These are phyloP conservation scores for Drosophila glabriapex DNA, from an alignment of 2,888 invertebrate species.

Conservation along the genomic window DNA sequence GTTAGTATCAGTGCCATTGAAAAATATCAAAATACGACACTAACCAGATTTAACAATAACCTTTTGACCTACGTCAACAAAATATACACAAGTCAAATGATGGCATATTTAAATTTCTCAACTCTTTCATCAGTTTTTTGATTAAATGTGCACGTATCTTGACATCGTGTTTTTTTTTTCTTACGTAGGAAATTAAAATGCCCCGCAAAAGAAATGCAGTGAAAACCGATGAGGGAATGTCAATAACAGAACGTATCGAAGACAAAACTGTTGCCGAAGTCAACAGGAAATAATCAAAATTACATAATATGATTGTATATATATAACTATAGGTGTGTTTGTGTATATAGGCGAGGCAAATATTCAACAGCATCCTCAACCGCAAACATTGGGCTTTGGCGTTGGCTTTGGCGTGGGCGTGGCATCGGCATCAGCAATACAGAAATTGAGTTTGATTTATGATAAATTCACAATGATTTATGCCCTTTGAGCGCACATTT, in stretches of 20 bases:
- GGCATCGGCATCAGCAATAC: conserved; percentile 41
- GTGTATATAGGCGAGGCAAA: conserved; percentile 46
- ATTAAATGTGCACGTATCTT: neutral
- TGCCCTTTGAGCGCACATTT: conserved; percentile 70
- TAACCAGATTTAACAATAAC: neutral
- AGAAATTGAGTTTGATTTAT: conserved; percentile 78
- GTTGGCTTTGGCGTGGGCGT: conserved; percentile 14
- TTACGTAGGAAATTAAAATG: conserved; percentile 1
- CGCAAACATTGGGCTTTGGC: conserved; percentile 11
- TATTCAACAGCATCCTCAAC: conserved; percentile 27
- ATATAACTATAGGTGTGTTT: neutral
- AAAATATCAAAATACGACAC: neutral
- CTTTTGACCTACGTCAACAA: neutral
- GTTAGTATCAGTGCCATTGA: neutral
- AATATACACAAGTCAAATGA: neutral
- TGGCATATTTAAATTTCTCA: conserved; percentile 1
- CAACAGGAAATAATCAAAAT: conserved; percentile 78
- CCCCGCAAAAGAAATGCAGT: conserved; percentile 3
- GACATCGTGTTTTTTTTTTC: neutral
- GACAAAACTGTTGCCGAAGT: conserved; percentile 61
- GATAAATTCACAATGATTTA: conserved; percentile 79
- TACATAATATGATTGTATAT: conserved; percentile 65
- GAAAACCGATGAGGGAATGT: conserved; percentile 1
- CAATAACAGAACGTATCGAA: conserved; percentile 26
- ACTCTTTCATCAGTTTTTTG: neutral